phyloP scores from a whole-genome alignment of 35 echinoderm and acorn worm species.

The Eucidaris tribuloides region DNA sequence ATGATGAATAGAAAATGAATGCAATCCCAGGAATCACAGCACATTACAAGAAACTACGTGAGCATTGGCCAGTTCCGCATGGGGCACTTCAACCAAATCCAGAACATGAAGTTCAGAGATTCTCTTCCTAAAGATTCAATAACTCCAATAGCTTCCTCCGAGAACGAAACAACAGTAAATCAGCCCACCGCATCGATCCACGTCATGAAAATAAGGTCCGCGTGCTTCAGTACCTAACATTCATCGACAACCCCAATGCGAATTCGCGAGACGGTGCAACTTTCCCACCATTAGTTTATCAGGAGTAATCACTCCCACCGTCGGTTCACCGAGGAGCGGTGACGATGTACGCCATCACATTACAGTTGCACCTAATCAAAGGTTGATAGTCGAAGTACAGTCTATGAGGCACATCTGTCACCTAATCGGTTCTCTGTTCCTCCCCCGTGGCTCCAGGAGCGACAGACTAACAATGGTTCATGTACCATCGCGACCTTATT shows the following conservation, averaged over 20 bases:
- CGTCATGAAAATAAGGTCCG: no score
- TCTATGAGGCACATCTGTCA: neutral
- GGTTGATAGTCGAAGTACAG: no score
- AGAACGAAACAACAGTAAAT: neutral
- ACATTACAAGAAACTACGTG: no score
- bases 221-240: neutral
- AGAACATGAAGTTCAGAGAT: neutral
- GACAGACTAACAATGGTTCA: neutral
- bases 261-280: neutral
- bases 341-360: neutral
- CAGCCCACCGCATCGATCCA: neutral
- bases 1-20: constrained; percentile 19
- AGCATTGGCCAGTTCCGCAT: neutral
- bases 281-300: neutral
- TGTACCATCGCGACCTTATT: constrained; percentile 6
- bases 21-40: neutral
- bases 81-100: neutral
- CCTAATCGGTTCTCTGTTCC: neutral
- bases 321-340: constrained; percentile 13
- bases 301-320: constrained; percentile 33
- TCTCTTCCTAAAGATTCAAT: neutral
- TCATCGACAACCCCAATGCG: neutral
- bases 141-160: neutral
- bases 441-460: neutral
- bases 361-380: neutral